Evolutionary conservation across 2,113 vertebrate genomes (phyloP), one percentile per base, ranked within the genome.

Genomic region (Pandion haliaetus): DNA sequence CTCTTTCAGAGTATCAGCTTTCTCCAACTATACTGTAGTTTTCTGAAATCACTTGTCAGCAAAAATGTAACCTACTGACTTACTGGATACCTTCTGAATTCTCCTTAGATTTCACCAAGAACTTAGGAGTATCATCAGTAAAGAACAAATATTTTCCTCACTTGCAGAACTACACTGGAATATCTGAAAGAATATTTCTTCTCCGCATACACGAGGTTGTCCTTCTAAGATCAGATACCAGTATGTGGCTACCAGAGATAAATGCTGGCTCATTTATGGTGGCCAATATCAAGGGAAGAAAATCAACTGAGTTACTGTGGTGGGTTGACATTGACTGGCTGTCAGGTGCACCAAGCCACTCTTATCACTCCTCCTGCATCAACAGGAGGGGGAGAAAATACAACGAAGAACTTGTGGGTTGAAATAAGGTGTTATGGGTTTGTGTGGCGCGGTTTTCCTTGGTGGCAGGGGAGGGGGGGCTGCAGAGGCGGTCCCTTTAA

Each of bases 331-430:
- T 45, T 92, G 73, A 23, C 38, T 90, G 57, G 16, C 24, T 6
- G 9, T 23, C 57, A 58, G 45, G 36, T 3, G 0, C 31, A 76
- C 38, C 25, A 45, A 81, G 28, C 8, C 5, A 1, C 20, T 82
- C 44, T 78, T 78, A 31, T 70, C 69, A 38, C 7, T 38, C 55
- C 28, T 6, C 14, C 18, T 50, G 54, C 23, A 55, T 88, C 65
- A 95, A 73, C n/a, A 85, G n/a, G 26, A 50, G 1, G 6, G 15
- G 5, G 8, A 62, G 31, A 82, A 82, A 69, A 69, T 19, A 29
- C 1, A 0, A 23, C 32, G 1, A 55, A 86, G 55, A 80, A 29
- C 26, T 66, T 3, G 0, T 45, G 17, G 17, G 12, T 57, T 8
- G 2, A 57, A 42, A 42, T 44, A 72, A 72, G 44, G 82, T n/a